phyloP scores from a whole-genome alignment of 1,140 invertebrate genomes.

The Chionoecetes opilio region DNA sequence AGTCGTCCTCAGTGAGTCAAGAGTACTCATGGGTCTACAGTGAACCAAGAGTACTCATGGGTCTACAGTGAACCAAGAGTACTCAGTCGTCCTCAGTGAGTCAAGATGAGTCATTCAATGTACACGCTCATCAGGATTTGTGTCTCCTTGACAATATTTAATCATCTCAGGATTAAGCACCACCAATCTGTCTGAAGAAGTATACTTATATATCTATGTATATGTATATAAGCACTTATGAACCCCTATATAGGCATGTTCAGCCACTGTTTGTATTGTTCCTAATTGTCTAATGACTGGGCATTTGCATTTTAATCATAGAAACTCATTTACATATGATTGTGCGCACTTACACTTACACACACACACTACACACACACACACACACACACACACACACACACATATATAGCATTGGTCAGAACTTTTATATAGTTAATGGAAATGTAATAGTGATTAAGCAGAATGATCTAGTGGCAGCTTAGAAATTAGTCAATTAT shows the following conservation, averaged over 20 bases:
- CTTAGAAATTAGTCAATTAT: no score
- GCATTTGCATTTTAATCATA: not conserved
- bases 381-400: conserved; percentile 24
- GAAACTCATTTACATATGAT: not conserved
- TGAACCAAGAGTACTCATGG: not conserved
- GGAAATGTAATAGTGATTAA: no score
- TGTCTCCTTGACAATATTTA: not conserved
- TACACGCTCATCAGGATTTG: not conserved
- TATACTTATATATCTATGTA: not conserved
- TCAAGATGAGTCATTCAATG: not conserved
- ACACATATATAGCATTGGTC: conserved; percentile 3
- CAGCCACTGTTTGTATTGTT: no score
- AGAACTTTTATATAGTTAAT: no score
- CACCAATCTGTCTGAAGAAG: not conserved
- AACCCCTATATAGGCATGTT: not conserved
- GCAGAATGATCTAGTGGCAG: no score
- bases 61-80: no score
- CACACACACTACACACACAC: not conserved
- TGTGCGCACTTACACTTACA: not conserved
- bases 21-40: not conserved
- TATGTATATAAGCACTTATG: not conserved
- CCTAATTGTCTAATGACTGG: not conserved
- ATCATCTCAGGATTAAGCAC: conserved; percentile 14
- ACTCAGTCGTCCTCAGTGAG: not conserved
- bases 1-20: not conserved